phyloP scores from a whole-genome alignment of 2,797 vertebrate genomes.

The Apogon hyalosoma region DNA sequence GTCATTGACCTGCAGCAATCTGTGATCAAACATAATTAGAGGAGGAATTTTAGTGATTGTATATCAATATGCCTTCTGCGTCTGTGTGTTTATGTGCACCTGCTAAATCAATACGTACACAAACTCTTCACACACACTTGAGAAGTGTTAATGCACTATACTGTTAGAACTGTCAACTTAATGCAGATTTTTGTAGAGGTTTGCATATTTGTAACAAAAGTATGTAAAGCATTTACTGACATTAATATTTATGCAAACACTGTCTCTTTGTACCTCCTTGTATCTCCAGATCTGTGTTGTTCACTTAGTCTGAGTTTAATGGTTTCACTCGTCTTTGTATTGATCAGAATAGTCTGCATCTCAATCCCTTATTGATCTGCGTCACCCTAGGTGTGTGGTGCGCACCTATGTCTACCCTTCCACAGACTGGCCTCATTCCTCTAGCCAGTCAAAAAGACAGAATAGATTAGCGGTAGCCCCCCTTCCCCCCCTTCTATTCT shows the following conservation, averaged over 20 bases:
- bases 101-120: slow-evolving; percentile 38
- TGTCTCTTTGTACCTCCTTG: background rate
- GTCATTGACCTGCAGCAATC: slow-evolving; percentile 67
- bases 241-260: background rate
- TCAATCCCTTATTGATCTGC: slow-evolving; percentile 44
- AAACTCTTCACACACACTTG: slow-evolving; percentile 29
- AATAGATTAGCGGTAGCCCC: slow-evolving; percentile 35
- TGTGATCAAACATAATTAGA: slow-evolving; percentile 80
- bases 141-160: slow-evolving; percentile 18
- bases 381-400: background rate
- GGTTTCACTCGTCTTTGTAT: slow-evolving; percentile 24
- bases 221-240: background rate
- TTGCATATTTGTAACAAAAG: background rate
- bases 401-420: slow-evolving; percentile 3
- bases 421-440: slow-evolving; percentile 29
- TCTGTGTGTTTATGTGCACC: slow-evolving; percentile 27
- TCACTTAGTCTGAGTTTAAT: background rate
- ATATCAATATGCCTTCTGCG: slow-evolving; percentile 48
- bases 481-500: background rate
- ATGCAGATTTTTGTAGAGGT: background rate
- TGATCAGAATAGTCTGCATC: slow-evolving; percentile 36
- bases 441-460: slow-evolving; percentile 42
- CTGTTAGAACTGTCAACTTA: slow-evolving; percentile 13
- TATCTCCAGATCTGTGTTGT: slow-evolving; percentile 15
- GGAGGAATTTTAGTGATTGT: slow-evolving; percentile 63